Base-by-base conservation (phyloP, 1,140 invertebrate genomes). In the Mizuhopecten yessoensis region DNA sequence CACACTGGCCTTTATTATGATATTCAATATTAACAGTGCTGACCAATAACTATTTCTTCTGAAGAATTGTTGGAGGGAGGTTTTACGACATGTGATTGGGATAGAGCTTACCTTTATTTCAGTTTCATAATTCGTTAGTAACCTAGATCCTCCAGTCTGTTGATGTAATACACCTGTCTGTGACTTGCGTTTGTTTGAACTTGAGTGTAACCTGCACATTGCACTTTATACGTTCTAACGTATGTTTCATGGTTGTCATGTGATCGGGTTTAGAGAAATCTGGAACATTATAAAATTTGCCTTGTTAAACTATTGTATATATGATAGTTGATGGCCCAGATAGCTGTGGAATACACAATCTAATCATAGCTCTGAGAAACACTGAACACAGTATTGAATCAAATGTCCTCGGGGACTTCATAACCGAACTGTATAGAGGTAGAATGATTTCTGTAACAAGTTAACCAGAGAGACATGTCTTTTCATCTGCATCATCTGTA, bases 341-440 rank as follows among this genome's bases (percentile, higher is more conserved):
- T 45, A 45, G 42, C 42, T 45, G 42, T 45, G 1, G 10, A 45
- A 75, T 9, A 9, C 57, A 75, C 57, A 75, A 75, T 75, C n/a
- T 29, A 75, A 75, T 75, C 57, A 29, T n/a, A n/a, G 57, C 57
- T 75, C n/a, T 29, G 57, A 75, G 57, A 75, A 75, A 75, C 23
- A 7, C 1, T 1, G 57, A 75, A 75, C 7, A 29, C n/a, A 75
- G 17, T 29, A 75, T 75, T 75, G 23, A 17, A 75, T 75, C 57
- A 29, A 45, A 13, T 9, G 45, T 29, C 57, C 57, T 5, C 5
- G 23, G n/a, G 29, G 57, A 75, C 23, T 29, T 75, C n/a, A 5
- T 29, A 75, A 29, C 11, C 1, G 23, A 75, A n/a, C n/a, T 5
- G 17, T n/a, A 29, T 75, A 7, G n/a, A 75, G n/a, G n/a, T 75